These are phyloP conservation scores for Leptinotarsa juncta DNA, from an alignment of 2,888 invertebrate species.

Conservation along the genomic window DNA sequence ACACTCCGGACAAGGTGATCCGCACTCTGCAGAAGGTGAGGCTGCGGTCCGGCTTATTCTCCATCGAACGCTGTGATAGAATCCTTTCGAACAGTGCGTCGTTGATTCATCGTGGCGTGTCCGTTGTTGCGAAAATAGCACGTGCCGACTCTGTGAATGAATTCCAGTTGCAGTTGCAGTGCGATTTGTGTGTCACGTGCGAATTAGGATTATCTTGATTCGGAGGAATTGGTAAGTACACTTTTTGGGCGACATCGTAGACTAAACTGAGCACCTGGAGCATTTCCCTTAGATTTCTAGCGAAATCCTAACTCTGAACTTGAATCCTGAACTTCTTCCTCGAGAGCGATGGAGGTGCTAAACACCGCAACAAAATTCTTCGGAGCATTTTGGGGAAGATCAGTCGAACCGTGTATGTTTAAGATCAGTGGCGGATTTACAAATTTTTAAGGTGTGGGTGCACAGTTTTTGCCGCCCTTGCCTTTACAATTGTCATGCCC, in stretches of 20 bases:
- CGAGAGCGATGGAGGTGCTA: no score
- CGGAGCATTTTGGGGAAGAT: no score
- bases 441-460: no score
- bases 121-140: slow-evolving; percentile 27
- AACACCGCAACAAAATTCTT: no score
- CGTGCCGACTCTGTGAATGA: slow-evolving; percentile 37
- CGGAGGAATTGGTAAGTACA: slow-evolving; percentile 5
- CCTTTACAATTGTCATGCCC: no score
- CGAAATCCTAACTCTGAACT: no score
- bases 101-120: slow-evolving; percentile 20
- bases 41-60: slow-evolving; percentile 41
- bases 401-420: no score
- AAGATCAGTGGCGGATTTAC: no score
- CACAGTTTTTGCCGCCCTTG: no score
- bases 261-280: no score
- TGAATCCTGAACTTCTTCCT: no score
- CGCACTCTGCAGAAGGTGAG: slow-evolving; percentile 41
- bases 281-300: no score
- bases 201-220: slow-evolving; percentile 10
- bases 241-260: neutral
- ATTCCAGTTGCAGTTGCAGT: slow-evolving; percentile 4
- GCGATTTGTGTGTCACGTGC: slow-evolving; percentile 17
- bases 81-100: slow-evolving; percentile 10
- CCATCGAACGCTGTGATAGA: slow-evolving; percentile 32
- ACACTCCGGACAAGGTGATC: slow-evolving; percentile 46